Percentiles rank a stretch among this genome's conserved stretches.
Evolutionary conservation across 2,888 invertebrate genomes (phyloP).

Genomic region (Monochamus alternatus): DNA sequence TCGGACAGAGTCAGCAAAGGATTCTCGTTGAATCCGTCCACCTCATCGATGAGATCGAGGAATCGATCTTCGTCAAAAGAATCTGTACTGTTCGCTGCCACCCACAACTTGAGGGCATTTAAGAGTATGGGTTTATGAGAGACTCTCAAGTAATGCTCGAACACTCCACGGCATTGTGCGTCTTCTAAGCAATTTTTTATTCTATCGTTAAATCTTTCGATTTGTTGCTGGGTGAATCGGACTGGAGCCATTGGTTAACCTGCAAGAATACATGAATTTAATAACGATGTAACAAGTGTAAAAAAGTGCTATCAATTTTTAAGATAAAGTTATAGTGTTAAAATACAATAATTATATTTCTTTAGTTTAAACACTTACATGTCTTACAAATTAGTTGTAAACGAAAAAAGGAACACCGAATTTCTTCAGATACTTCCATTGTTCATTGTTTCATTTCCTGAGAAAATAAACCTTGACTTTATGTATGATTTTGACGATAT

Average conservation of each 20-base stretch:
- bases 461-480: slow-evolving; percentile 14
- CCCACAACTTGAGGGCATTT: slow-evolving; percentile 57
- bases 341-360: neutral
- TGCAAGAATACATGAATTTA: slow-evolving; percentile 21
- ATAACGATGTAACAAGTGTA: neutral
- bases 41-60: slow-evolving; percentile 57
- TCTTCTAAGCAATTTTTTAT: slow-evolving; percentile 58
- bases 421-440: slow-evolving; percentile 9
- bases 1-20: slow-evolving; percentile 58
- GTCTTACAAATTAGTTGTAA: slow-evolving; percentile 12
- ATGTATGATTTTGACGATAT: slow-evolving; percentile 9
- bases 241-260: slow-evolving; percentile 51
- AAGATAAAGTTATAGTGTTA: too few species aligned
- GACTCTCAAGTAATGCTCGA: slow-evolving; percentile 40
- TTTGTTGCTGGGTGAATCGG: slow-evolving; percentile 56
- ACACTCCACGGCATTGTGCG: slow-evolving; percentile 45
- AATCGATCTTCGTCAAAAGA: slow-evolving; percentile 55
- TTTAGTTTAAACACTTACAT: slow-evolving; percentile 13
- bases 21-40: slow-evolving; percentile 58
- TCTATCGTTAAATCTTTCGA: slow-evolving; percentile 57
- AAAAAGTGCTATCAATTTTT: neutral
- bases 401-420: neutral
- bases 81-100: slow-evolving; percentile 48
- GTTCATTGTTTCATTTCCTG: slow-evolving; percentile 31
- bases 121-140: slow-evolving; percentile 45